Conservation (phyloP, 2,888 invertebrate genomes). For the Baronia brevicornis region DNA sequence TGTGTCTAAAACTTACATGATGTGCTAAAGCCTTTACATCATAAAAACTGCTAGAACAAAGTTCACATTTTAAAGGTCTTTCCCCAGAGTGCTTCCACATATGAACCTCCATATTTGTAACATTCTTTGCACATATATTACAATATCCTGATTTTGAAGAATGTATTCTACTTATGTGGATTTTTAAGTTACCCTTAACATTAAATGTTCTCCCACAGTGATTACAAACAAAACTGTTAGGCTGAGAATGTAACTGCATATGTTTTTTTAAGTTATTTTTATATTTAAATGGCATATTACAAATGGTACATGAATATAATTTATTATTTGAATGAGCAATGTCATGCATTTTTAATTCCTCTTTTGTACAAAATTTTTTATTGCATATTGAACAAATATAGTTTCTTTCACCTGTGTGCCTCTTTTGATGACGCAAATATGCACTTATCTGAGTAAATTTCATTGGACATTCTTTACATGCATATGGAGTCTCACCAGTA, state of each 20-base stretch:
- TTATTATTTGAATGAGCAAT: slow-evolving; percentile 46
- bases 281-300: slow-evolving; percentile 65
- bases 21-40: slow-evolving; percentile 47
- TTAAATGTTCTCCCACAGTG: slow-evolving; percentile 58
- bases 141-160: slow-evolving; percentile 73
- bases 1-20: slow-evolving; percentile 55
- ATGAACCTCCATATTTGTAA: slow-evolving; percentile 70
- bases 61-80: slow-evolving; percentile 52
- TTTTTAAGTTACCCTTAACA: slow-evolving; percentile 64
- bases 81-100: slow-evolving; percentile 73
- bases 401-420: slow-evolving; percentile 43
- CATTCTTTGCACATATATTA: slow-evolving; percentile 61
- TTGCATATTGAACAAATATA: slow-evolving; percentile 43
- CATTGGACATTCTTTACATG: slow-evolving; percentile 41
- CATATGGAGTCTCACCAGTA: slow-evolving; percentile 58
- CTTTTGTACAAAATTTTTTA: slow-evolving; percentile 51
- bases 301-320: slow-evolving; percentile 47
- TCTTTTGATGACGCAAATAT: slow-evolving; percentile 40
- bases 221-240: slow-evolving; percentile 48
- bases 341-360: slow-evolving; percentile 44
- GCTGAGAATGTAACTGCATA: slow-evolving; percentile 45
- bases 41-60: slow-evolving; percentile 50
- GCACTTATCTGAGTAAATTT: slow-evolving; percentile 49
- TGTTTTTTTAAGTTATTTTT: slow-evolving; percentile 69
- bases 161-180: slow-evolving; percentile 68